A percentile compares a stretch with the other conserved stretches of the same genome.
phyloP scores from a whole-genome alignment of 2,113 vertebrate genomes.

The Cryptotis parvus region DNA sequence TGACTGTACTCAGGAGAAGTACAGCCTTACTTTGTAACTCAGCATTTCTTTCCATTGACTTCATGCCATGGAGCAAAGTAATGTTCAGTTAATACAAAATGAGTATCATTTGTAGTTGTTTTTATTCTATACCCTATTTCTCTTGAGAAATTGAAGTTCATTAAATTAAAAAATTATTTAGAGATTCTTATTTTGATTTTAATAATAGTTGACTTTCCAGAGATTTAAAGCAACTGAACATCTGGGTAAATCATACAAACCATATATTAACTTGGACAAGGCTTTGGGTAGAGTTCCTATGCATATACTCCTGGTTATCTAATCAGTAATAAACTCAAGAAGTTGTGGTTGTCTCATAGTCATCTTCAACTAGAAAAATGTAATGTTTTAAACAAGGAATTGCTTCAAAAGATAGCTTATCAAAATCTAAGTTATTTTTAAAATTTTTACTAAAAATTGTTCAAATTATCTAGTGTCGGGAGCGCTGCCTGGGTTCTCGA shows the following conservation, averaged over 20 bases:
- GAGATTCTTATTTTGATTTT: constrained; percentile 55
- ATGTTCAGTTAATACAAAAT: constrained; percentile 17
- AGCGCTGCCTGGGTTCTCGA: no score
- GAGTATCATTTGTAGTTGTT: constrained; percentile 27
- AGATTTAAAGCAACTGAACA: background rate
- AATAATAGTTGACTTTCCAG: constrained; percentile 39
- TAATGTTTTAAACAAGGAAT: background rate
- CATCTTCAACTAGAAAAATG: constrained; percentile 45
- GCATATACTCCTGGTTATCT: constrained; percentile 13
- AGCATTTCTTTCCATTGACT: background rate
- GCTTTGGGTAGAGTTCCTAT: background rate
- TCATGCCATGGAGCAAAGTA: background rate
- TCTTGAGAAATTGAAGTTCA: constrained; percentile 52
- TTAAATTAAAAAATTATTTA: constrained; percentile 5
- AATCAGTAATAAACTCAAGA: background rate
- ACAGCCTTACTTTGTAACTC: background rate
- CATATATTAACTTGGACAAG: constrained; percentile 18
- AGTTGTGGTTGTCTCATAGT: constrained; percentile 2
- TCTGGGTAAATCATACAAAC: background rate
- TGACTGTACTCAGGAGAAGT: constrained; percentile 31
- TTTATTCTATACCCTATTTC: constrained; percentile 22
- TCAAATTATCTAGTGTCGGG: constrained; percentile 15
- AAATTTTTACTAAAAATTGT: background rate
- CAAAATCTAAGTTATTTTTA: background rate
- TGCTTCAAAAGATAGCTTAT: background rate